Conservation (phyloP, 2,888 invertebrate genomes). For the Lapara coniferarum region DNA sequence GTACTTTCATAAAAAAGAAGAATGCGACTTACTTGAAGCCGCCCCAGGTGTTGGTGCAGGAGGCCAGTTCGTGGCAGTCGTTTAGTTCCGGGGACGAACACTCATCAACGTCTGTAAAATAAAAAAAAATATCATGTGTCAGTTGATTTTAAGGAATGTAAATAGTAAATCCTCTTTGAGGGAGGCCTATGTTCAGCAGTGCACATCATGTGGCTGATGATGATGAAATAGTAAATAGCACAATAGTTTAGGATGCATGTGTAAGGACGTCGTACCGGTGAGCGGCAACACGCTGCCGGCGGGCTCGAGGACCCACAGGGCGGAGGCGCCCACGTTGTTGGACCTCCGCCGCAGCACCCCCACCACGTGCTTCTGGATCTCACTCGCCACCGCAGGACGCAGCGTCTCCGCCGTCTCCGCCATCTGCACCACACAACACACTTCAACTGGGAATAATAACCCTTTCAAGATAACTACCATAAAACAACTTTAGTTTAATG, state of each 20-base stretch:
- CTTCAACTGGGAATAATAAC: too few relatives aligned
- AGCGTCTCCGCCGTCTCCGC: constrained; percentile 90
- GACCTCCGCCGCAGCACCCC: constrained; percentile 92
- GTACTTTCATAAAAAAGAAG: background rate
- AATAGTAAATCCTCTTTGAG: too few relatives aligned
- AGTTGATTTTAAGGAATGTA: too few relatives aligned
- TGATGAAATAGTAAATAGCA: too few relatives aligned
- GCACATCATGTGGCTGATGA: too few relatives aligned
- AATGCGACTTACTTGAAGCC: constrained; percentile 83
- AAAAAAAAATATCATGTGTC: too few relatives aligned
- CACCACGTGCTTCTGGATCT: constrained; percentile 92
- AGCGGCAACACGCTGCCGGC: constrained; percentile 89
- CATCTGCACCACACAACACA: constrained; percentile 67
- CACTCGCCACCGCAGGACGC: constrained; percentile 85
- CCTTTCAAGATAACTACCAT: too few relatives aligned
- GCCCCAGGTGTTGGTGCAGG: constrained; percentile 93
- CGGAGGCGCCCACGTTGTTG: constrained; percentile 94
- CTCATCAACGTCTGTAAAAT: constrained; percentile 89
- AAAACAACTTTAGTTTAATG: too few relatives aligned
- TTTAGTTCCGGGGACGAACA: constrained; percentile 91
- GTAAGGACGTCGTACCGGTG: constrained; percentile 80
- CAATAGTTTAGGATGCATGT: too few relatives aligned
- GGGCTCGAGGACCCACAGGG: constrained; percentile 92
- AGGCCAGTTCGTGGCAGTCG: constrained; percentile 91
- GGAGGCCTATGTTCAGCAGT: too few relatives aligned